These are phyloP conservation scores for Trichogramma dendrolimi DNA, from an alignment of 2,888 invertebrate genomes.

Conservation along the genomic window DNA sequence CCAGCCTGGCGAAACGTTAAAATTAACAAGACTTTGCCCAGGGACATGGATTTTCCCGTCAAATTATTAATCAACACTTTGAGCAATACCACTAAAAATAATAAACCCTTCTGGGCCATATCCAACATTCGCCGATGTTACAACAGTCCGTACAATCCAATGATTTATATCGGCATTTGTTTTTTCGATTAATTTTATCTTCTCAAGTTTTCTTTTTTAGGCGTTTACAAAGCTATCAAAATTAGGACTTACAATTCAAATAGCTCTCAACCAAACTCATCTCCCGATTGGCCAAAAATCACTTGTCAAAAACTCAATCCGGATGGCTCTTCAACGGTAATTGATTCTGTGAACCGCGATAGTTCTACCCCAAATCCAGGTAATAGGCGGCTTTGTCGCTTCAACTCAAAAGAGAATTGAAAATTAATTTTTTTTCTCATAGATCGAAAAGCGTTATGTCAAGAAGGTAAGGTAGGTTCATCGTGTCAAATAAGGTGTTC, in stretches of 20 bases:
- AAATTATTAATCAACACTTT: constrained; percentile 27
- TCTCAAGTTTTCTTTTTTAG: constrained; percentile 19
- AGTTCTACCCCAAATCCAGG: neutral
- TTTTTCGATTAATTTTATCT: neutral
- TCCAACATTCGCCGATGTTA: constrained; percentile 29
- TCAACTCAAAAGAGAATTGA: neutral
- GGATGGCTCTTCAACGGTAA: constrained; percentile 9
- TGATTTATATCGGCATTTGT: constrained; percentile 1
- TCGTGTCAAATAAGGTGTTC: constrained; percentile 30
- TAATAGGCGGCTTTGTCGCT: neutral
- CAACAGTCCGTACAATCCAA: constrained; percentile 16
- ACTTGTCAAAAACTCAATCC: constrained; percentile 37
- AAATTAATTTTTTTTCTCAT: neutral
- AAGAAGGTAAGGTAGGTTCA: constrained; percentile 29
- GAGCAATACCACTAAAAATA: neutral
- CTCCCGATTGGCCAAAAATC: constrained; percentile 27
- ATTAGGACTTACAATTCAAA: constrained; percentile 22
- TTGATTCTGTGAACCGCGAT: neutral
- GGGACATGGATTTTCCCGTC: neutral
- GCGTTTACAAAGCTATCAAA: constrained; percentile 21
- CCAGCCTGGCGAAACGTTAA: constrained; percentile 14
- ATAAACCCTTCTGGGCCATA: constrained; percentile 33
- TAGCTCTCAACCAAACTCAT: neutral
- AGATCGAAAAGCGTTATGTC: constrained; percentile 23
- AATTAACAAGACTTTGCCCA: constrained; percentile 9